Conservation (phyloP, 2,888 invertebrate species). For the Platycheirus rosarum region DNA sequence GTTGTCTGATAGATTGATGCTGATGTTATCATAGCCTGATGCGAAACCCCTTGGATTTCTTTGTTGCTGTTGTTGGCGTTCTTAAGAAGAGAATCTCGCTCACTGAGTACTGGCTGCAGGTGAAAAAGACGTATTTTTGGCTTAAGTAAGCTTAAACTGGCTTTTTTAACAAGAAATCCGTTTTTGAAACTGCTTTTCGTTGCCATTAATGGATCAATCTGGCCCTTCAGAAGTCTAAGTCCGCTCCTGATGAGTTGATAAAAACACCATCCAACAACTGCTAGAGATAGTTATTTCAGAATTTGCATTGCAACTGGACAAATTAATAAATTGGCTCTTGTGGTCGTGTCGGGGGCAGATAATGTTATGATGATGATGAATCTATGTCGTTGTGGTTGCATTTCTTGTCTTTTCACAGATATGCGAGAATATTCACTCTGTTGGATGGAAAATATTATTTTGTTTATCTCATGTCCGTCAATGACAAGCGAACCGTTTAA, state of each 20-base stretch:
- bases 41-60: too few species aligned
- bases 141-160: too few species aligned
- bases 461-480: constrained; percentile 53
- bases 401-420: constrained; percentile 7
- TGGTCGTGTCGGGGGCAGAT: neutral
- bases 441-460: constrained; percentile 18
- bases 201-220: neutral
- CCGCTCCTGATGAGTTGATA: neutral
- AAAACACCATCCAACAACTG: constrained; percentile 6
- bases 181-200: too few species aligned
- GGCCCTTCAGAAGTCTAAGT: neutral
- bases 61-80: too few species aligned
- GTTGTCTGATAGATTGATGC: too few species aligned
- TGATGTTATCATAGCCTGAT: too few species aligned
- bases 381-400: constrained; percentile 23
- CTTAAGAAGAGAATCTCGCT: too few species aligned
- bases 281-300: neutral
- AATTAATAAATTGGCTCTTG: constrained; percentile 54
- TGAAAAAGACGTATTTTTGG: too few species aligned
- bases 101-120: too few species aligned
- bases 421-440: neutral
- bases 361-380: constrained; percentile 1
- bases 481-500: constrained; percentile 54
- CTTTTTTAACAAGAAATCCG: too few species aligned
- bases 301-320: constrained; percentile 50